A percentile compares a stretch with the other conserved stretches of the same genome.
These are phyloP conservation scores for Hirtodrosophila alboralis DNA, from an alignment of 2,888 invertebrate species.

Conservation along the genomic window DNA sequence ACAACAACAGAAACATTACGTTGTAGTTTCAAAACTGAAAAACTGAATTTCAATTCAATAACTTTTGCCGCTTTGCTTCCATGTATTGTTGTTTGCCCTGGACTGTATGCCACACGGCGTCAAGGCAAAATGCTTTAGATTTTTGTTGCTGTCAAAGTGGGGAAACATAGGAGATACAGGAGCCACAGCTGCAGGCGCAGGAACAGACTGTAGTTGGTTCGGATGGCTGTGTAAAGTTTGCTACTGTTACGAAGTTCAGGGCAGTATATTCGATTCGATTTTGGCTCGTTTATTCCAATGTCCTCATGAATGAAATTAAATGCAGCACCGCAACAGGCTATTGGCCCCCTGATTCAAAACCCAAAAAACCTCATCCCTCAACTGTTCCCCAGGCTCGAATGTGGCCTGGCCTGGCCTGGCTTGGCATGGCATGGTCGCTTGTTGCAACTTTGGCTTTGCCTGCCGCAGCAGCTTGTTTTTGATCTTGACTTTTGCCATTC, in stretches of 20 bases:
- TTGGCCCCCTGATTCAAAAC: slow-evolving; percentile 3
- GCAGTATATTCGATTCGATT: slow-evolving; percentile 56
- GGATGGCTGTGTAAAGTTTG: slow-evolving; percentile 10
- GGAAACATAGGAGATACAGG: not conserved
- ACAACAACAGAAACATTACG: slow-evolving; percentile 37
- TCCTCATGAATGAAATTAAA: slow-evolving; percentile 68
- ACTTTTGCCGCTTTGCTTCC: slow-evolving; percentile 40
- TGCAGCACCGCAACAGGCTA: slow-evolving; percentile 59
- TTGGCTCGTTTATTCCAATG: slow-evolving; percentile 40
- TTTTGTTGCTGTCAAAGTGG: slow-evolving; percentile 23
- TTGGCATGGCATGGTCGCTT: slow-evolving; percentile 44
- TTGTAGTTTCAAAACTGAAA: slow-evolving; percentile 41
- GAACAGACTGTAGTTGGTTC: not conserved
- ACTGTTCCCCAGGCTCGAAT: slow-evolving; percentile 19
- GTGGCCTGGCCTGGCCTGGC: too few relatives aligned
- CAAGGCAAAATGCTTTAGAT: slow-evolving; percentile 46
- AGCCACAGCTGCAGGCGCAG: slow-evolving; percentile 6
- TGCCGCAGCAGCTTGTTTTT: slow-evolving; percentile 62
- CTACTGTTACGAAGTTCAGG: slow-evolving; percentile 23
- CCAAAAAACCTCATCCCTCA: slow-evolving; percentile 9
- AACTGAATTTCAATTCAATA: slow-evolving; percentile 64
- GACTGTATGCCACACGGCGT: slow-evolving; percentile 41
- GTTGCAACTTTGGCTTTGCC: slow-evolving; percentile 60
- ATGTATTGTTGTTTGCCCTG: slow-evolving; percentile 32
- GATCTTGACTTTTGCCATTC: slow-evolving; percentile 71